Evolutionary conservation across 2,113 vertebrate genomes (phyloP), one percentile per base, ranked within the genome.

Genomic region (Pterophyllum scalare): DNA sequence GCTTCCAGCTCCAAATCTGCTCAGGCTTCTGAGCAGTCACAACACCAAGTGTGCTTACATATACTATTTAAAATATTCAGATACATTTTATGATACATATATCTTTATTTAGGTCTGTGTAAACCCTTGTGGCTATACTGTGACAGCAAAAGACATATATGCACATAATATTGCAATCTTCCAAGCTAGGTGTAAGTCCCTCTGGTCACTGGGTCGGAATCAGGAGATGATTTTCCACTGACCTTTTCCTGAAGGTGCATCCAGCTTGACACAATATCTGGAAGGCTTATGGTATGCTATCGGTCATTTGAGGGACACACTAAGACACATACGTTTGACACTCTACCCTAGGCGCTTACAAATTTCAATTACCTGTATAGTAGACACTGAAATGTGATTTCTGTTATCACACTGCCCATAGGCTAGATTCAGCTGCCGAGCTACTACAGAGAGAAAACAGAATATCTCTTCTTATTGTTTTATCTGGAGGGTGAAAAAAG

Each of bases 351-450:
- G 84, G 85, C 24, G 17, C 82, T 86, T 85, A 90, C 60, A 89
- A 85, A 88, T 91, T 90, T 90, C 82, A 92, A 89, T 93, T 88
- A 90, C 82, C 82, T 87, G 79, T 86, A 85, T 85, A 87, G 62
- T 56, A 75, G 84, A 88, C 81, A 82, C 78, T 86, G 84, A 91
- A 87, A 88, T 93, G 80, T 90, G 89, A 90, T 88, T 86, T 77
- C 85, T 87, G 28, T 85, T 85, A 80, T 87, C 80, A 77, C 43
- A 40, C 59, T 77, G 87, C 79, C 85, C 80, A 83, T 58, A 88
- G 87, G 85, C 65, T 22, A 64, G 26, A 77, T 74, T 81, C 70
- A 59, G 70, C 84, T 82, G 57, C 59, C 38, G 82, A 85, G 74
- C 76, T 78, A 31, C 67, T 49, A 31, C 80, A 65, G 24, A 86